phyloP scores from a whole-genome alignment of 2,113 vertebrate genomes.

The Protomyctophum bolini region DNA sequence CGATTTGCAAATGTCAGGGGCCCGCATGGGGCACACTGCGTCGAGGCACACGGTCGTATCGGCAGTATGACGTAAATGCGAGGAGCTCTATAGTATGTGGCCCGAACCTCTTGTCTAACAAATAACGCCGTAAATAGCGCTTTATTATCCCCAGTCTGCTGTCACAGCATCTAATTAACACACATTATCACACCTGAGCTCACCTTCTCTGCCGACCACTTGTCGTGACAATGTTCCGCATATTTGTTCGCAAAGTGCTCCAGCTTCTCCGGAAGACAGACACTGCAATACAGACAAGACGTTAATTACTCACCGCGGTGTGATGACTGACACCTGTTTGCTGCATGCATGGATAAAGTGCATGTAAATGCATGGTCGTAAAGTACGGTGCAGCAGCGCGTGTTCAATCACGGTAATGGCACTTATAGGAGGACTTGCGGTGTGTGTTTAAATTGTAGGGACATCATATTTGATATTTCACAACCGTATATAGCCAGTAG shows the following conservation, averaged over 20 bases:
- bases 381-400: constrained; percentile 2
- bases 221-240: constrained; percentile 93
- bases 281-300: constrained; percentile 74
- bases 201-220: constrained; percentile 98
- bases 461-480: neutral
- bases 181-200: constrained; percentile 34
- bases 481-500: neutral
- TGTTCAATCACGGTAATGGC: constrained; percentile 7
- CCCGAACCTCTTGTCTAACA: too few relatives aligned
- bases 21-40: too few relatives aligned
- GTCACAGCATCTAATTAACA: constrained; percentile 19
- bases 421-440: neutral
- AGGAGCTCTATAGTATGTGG: too few relatives aligned
- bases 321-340: neutral
- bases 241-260: constrained; percentile 95
- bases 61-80: too few relatives aligned
- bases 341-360: neutral
- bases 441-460: neutral
- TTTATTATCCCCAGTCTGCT: constrained; percentile 1
- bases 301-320: constrained; percentile 10
- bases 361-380: neutral
- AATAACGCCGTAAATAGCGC: neutral
- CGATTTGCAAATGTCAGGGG: too few relatives aligned
- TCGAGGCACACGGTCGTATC: too few relatives aligned
- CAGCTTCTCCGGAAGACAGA: constrained; percentile 93